Percentiles rank a stretch among this genome's conserved stretches.
Conservation (phyloP, 2,797 vertebrate species). For the Adelosebastes latens region DNA sequence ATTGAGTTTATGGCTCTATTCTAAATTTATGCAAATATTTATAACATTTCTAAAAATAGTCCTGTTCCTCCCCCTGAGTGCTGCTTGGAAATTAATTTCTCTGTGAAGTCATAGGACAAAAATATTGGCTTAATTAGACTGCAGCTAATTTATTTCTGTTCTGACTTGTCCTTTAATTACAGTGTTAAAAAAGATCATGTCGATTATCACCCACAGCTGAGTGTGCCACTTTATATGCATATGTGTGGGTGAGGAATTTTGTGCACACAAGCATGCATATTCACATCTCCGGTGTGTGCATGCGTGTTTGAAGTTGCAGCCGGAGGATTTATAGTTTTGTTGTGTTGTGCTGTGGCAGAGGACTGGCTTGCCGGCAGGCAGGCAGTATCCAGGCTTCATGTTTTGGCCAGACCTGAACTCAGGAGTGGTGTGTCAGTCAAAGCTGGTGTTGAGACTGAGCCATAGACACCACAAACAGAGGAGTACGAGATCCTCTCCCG, state of each 20-base stretch:
- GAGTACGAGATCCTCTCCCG: background rate
- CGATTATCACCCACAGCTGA: constrained; percentile 17
- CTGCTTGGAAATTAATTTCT: constrained; percentile 15
- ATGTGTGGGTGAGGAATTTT: constrained; percentile 3
- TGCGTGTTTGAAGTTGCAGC: constrained; percentile 43
- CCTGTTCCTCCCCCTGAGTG: background rate
- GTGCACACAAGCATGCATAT: background rate
- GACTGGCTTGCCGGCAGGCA: constrained; percentile 13
- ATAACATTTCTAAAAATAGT: constrained; percentile 44
- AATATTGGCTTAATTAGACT: constrained; percentile 32
- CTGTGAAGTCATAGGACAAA: background rate
- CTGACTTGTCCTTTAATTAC: constrained; percentile 50
- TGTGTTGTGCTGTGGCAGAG: constrained; percentile 16
- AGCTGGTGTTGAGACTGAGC: constrained; percentile 25
- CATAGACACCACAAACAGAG: constrained; percentile 14
- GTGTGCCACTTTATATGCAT: background rate
- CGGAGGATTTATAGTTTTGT: constrained; percentile 42
- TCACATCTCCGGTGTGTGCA: constrained; percentile 19
- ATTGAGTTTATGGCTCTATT: constrained; percentile 30
- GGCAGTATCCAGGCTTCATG: constrained; percentile 35
- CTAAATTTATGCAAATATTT: constrained; percentile 44
- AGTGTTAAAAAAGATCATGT: background rate
- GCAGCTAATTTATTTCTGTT: constrained; percentile 40
- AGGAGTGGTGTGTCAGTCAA: constrained; percentile 46
- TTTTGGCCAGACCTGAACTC: constrained; percentile 47